Percentiles rank a stretch among this genome's conserved stretches.
These are phyloP conservation scores for Seladonia tumulorum DNA, from an alignment of 2,888 invertebrate genomes.

Conservation along the genomic window DNA sequence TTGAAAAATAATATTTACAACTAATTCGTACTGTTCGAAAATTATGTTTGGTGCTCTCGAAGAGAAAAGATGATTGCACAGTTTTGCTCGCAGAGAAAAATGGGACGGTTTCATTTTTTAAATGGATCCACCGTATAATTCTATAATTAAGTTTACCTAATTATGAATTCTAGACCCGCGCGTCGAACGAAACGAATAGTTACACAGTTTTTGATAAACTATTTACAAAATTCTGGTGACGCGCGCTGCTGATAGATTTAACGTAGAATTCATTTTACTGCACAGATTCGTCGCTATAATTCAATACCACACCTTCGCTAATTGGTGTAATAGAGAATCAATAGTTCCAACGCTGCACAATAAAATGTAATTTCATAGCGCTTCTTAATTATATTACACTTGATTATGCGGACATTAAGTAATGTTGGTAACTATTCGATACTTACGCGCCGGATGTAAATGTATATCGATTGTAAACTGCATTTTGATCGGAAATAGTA, in stretches of 20 bases:
- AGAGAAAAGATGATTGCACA: not conserved
- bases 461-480: not conserved
- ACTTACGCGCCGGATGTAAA: not conserved
- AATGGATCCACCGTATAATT: not conserved
- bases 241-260: not conserved
- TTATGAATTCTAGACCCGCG: not conserved
- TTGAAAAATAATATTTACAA: not conserved
- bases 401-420: not conserved
- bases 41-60: too few species aligned
- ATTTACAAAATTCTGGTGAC: slow-evolving; percentile 7
- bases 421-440: not conserved
- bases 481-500: not conserved
- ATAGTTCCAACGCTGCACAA: slow-evolving; percentile 13
- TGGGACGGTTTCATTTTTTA: not conserved
- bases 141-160: not conserved
- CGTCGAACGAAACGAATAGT: not conserved
- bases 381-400: not conserved
- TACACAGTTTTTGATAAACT: not conserved
- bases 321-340: slow-evolving; percentile 6
- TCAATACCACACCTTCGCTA: not conserved
- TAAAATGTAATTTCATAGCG: not conserved
- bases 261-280: not conserved
- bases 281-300: not conserved
- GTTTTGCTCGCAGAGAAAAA: not conserved
- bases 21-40: not conserved